These are phyloP conservation scores for Anomalospiza imberbis DNA, from an alignment of 2,797 vertebrate species.

Conservation along the genomic window DNA sequence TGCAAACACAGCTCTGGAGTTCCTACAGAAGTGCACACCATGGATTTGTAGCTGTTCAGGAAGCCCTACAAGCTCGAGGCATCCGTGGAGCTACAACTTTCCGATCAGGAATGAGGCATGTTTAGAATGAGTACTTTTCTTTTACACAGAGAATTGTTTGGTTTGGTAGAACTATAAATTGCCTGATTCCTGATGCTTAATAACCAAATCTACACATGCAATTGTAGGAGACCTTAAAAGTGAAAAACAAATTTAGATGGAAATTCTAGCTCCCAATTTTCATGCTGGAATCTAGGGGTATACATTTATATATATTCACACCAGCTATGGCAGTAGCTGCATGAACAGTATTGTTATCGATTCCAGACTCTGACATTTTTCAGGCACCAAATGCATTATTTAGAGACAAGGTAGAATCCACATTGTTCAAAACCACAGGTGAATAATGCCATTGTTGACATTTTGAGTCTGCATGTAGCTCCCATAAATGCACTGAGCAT, in stretches of 20 bases:
- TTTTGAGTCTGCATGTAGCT: not conserved
- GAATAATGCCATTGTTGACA: not conserved
- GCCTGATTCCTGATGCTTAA: not conserved
- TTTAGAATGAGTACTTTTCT: not conserved
- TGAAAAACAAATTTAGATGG: not conserved
- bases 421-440: not conserved
- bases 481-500: not conserved
- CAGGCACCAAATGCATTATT: not conserved
- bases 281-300: not conserved
- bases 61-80: not conserved
- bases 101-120: rapidly evolving
- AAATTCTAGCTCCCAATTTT: not conserved
- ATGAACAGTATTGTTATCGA: not conserved
- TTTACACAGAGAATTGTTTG: not conserved
- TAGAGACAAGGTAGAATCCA: not conserved
- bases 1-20: not conserved
- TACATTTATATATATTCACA: not conserved
- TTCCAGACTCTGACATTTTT: not conserved
- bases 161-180: not conserved
- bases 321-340: not conserved
- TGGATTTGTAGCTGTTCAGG: not conserved
- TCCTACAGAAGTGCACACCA: not conserved
- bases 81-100: not conserved
- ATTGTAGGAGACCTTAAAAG: not conserved
- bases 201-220: not conserved